These are phyloP conservation scores for Machimus rusticus DNA, from an alignment of 2,888 invertebrate genomes.

Conservation along the genomic window DNA sequence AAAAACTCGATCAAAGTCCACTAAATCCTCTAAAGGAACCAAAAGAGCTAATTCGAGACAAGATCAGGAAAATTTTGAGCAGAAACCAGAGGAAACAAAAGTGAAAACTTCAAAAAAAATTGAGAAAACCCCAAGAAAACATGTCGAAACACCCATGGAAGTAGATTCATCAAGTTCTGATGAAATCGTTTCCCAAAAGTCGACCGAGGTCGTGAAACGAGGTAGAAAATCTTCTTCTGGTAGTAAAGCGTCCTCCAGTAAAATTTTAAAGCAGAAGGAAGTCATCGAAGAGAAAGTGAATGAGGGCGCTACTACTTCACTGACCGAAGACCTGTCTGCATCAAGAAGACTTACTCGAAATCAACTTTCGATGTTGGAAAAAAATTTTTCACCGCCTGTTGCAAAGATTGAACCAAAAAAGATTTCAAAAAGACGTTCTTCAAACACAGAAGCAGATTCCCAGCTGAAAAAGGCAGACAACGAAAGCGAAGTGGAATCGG, in stretches of 20 bases:
- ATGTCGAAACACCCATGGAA: not conserved
- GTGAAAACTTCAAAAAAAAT: not conserved
- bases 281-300: not conserved
- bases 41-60: not conserved
- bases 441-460: conserved; percentile 47
- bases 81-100: not conserved
- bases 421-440: conserved; percentile 47
- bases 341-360: conserved; percentile 54
- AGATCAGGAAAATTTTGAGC: not conserved
- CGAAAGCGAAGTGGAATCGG: conserved; percentile 53
- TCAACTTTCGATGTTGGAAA: conserved; percentile 51
- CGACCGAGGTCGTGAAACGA: not conserved
- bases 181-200: not conserved
- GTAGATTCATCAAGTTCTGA: not conserved
- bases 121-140: not conserved
- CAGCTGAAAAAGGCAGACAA: conserved; percentile 45
- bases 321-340: conserved; percentile 46
- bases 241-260: not conserved
- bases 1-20: not conserved
- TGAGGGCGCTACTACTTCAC: not conserved
- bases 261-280: not conserved
- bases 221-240: not conserved
- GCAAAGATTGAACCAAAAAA: conserved; percentile 44
- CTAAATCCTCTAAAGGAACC: not conserved
- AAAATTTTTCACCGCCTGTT: conserved; percentile 40